Base-by-base conservation (phyloP, 2,797 vertebrate species). In the Manis pentadactyla region DNA sequence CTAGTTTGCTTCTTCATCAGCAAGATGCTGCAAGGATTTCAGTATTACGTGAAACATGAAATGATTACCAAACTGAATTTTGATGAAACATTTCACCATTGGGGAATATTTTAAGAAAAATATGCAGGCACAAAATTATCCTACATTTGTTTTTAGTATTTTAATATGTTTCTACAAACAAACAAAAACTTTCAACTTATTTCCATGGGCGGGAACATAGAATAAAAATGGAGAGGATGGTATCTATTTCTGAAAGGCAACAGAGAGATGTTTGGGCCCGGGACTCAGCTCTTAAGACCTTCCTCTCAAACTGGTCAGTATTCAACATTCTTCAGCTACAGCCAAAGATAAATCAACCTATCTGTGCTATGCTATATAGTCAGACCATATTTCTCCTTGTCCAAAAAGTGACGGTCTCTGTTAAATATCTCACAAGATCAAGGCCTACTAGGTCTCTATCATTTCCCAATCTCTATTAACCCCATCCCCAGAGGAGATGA, bases 121-220 rank as follows among this genome's bases (percentile, higher is more conserved):
- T 93, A 42, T 57, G 37, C 84, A 79, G 96, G 78, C 57, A 55
- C 17, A 79, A 87, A 95, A 63, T 63, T 29, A 57, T 73, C 69
- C 37, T 57, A 53, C 1, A 1, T 34, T 61, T 75, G 59, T 85
- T 82, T 13, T 77, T 37, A 71, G 23, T 17, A 82, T 82, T 57
- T 37, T 39, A 68, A 74, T 85, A 34, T 68, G 34, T 46, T 66
- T 81, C 77, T 86, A 81, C 31, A 89, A 51, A n/a, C n/a, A 59
- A 81, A 10, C 51, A 46, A 53, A 51, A 25, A 9, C 14, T 59
- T 74, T 66, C 81, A 89, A 79, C 81, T 59, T 61, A 31, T 29
- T 59, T 57, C 74, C 49, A 12, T 49, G 42, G 18, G 9, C 11
- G 25, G 3, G 0, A 9, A 2, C 25, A 34, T 51, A 91, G 71